Base-by-base conservation (phyloP, 2,797 vertebrate genomes). In the Anguilla anguilla region DNA sequence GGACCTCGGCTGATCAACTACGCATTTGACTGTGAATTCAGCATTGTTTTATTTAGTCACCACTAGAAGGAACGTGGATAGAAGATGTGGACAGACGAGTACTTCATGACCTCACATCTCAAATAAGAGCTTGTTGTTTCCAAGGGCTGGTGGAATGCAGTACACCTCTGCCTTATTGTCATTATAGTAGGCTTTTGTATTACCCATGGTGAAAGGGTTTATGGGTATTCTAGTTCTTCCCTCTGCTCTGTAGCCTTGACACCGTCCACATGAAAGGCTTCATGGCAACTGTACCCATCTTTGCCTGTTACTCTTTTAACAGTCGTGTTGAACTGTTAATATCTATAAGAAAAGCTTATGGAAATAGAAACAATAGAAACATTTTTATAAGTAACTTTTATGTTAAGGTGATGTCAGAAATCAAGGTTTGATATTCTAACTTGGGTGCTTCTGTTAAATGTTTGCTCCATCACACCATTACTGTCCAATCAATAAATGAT, bases 121-220 rank as follows among this genome's bases (percentile, higher is more conserved):
- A n/a, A 72, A 69, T 28, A 69, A 86, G 85, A 69, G 43, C 85
- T 86, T 86, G 64, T 86, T 72, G 15, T 69, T 7, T 9, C 61
- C 13, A 25, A 57, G 53, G 49, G 15, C 51, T 84, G 82, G 25
- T 57, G 49, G 25, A 83, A 31, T 39, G 39, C 35, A 35, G 86
- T 25, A 19, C 79, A 82, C 57, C 77, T 87, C 59, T 83, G 57
- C 28, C 39, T 59, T 83, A 19, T 61, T 59, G 57, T 43, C 59
- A 35, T 67, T 11, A 64, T 17, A 85, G 55, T 35, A 84, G 59
- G 31, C 11, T 39, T 55, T 19, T 61, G 55, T 61, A 10, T 25
- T n/a, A 31, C n/a, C 11, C 46, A 43, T 31, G 59, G 61, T 49
- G 77, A 83, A 83, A 43, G n/a, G n/a, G 86, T 79, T 67, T 83